Evolutionary conservation across 2,888 invertebrate species (phyloP), one percentile per base, ranked within the genome.

Genomic region (Elysia crispata): DNA sequence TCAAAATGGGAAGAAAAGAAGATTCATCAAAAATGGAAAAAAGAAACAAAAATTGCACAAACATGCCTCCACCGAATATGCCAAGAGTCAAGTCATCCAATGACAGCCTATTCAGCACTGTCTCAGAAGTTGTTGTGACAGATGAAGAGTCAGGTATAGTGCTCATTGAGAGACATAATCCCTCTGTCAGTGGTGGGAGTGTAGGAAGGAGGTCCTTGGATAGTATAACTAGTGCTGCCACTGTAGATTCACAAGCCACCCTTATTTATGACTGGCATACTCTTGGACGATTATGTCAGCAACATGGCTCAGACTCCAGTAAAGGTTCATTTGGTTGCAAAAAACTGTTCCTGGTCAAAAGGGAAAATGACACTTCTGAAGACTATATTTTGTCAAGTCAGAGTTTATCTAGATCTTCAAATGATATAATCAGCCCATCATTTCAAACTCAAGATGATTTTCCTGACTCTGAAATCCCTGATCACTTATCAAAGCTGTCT

Each of bases 101-200:
- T 72, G 80, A 81, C n/a, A 87, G 87, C 80, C 57, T 82, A 0
- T 64, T 80, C n/a, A 89, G 89, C 81, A 82, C 84, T 80, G 81
- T 84, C 1, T 85, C 86, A 31, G 88, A 90, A 62, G 88, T 86
- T 76, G 79, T 89, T 18, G 87, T 89, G 77, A 86, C 78, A 28
- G 90, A 90, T 77, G 84, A 82, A 33, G 89, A 89, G 28, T 85
- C 82, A 49, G 89, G 87, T 8, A 85, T 88, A n/a, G 83, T 83
- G 8, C 82, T 90, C 11, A 83, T 89, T 20, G 90, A 90, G 78
- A 80, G 86, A 11, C 87, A 86, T 57, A 84, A 87, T 30, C 86
- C 88, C n/a, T 88, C 89, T n/a, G 83, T 85, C 18, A 86, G 83
- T 82, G 86, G 88, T 1, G 86, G 86, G 79, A 83, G 84, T 66